Percentiles rank a stretch among this genome's conserved stretches.
These are phyloP conservation scores for Lepidotrigona ventralis DNA, from an alignment of 1,140 invertebrate genomes.

Conservation along the genomic window DNA sequence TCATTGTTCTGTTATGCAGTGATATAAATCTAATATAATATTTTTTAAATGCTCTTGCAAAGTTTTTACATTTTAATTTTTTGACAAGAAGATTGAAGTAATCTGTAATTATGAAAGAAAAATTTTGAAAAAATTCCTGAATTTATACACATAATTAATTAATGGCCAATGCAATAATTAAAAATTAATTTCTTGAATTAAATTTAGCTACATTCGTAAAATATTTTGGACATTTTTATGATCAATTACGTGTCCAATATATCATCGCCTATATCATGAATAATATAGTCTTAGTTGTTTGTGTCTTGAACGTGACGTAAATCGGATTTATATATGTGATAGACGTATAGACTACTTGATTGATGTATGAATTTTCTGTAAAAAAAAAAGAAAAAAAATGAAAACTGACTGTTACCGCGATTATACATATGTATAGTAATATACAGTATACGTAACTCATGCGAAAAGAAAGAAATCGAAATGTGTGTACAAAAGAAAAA, in stretches of 20 bases:
- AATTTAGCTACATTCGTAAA: background rate
- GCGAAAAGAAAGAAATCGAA: background rate
- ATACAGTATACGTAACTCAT: slow-evolving; percentile 2
- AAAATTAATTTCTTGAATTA: background rate
- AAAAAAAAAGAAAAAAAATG: background rate
- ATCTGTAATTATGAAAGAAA: background rate
- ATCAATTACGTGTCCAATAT: background rate
- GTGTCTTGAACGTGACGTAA: background rate
- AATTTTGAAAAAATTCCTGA: background rate
- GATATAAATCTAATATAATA: background rate
- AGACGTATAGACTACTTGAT: background rate
- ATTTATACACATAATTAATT: background rate
- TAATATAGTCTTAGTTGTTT: slow-evolving; percentile 20
- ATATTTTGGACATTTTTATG: background rate
- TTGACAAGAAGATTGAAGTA: background rate
- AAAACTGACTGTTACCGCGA: slow-evolving; percentile 18
- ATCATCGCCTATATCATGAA: slow-evolving; percentile 6
- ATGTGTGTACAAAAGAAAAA: background rate
- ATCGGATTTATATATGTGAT: slow-evolving; percentile 5
- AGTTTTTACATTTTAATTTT: background rate
- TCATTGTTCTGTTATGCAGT: background rate
- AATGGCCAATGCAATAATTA: background rate
- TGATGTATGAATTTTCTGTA: background rate
- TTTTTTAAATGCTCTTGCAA: background rate
- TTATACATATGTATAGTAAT: background rate